Percentiles rank a stretch among this genome's conserved stretches.
Evolutionary conservation across 2,888 invertebrate species (phyloP).

Genomic region (Digitonthophagus gazella): DNA sequence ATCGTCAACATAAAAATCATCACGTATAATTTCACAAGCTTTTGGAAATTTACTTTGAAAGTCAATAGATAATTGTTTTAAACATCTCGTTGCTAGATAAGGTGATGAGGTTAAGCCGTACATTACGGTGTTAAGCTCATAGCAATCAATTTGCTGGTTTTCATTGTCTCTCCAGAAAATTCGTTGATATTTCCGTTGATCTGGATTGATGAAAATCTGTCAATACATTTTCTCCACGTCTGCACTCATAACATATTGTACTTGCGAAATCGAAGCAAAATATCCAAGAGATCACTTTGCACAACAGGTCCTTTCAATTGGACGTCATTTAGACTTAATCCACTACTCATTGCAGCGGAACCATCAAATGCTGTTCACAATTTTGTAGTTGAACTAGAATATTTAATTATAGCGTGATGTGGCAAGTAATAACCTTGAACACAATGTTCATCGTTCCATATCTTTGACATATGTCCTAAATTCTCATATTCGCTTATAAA

Average conservation of each 20-base stretch:
- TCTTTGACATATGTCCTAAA: neutral
- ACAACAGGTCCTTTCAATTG: neutral
- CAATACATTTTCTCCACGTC: constrained; percentile 16
- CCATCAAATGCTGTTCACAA: constrained; percentile 2
- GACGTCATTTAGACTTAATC: constrained; percentile 1
- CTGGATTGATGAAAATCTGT: neutral
- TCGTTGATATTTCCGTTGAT: constrained; percentile 1
- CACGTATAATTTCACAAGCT: no score
- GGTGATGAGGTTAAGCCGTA: no score
- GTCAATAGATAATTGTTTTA: no score
- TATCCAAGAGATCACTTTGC: constrained; percentile 5
- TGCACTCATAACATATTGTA: neutral
- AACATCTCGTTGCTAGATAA: no score
- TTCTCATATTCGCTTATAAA: constrained; percentile 15
- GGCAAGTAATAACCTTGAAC: constrained; percentile 5
- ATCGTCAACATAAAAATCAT: no score
- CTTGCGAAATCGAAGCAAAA: neutral
- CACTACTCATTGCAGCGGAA: neutral
- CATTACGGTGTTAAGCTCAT: no score
- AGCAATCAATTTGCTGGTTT: no score
- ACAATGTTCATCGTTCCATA: neutral
- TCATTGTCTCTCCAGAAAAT: constrained; percentile 4
- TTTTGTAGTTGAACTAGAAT: neutral
- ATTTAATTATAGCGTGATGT: constrained; percentile 4
- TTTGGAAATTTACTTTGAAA: no score